phyloP scores from a whole-genome alignment of 1,140 invertebrate species.

The Phenacoccus solenopsis region DNA sequence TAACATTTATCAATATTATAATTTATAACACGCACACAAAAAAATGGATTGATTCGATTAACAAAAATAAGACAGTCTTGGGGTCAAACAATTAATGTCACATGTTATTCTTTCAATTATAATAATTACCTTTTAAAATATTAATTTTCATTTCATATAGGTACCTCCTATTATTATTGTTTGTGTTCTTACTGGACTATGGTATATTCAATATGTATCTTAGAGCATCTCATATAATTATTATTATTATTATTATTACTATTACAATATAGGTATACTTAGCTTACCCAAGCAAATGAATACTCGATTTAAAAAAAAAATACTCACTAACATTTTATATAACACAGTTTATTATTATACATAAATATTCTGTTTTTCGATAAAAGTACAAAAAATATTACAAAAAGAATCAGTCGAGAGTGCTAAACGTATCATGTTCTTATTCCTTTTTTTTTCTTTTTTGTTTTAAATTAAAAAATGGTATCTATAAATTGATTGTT shows the following conservation, averaged over 20 bases:
- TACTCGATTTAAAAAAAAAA: not conserved
- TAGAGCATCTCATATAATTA: too few relatives aligned
- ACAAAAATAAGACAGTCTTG: not conserved
- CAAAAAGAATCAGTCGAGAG: conserved; percentile 8
- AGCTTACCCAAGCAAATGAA: not conserved
- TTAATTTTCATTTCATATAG: not conserved
- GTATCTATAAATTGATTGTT: not conserved
- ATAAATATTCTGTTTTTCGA: not conserved
- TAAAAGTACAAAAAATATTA: conserved; percentile 14
- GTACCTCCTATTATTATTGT: too few relatives aligned
- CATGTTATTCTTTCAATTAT: not conserved
- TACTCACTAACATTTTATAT: conserved; percentile 11
- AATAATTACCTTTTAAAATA: not conserved
- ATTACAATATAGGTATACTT: too few relatives aligned
- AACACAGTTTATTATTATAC: conserved; percentile 8
- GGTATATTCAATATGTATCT: too few relatives aligned
- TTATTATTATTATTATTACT: too few relatives aligned
- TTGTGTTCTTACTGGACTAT: too few relatives aligned
- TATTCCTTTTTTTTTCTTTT: conserved; percentile 6
- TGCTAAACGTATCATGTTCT: not conserved
- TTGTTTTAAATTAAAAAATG: not conserved
- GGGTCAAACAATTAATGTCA: not conserved
- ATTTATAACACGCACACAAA: too few relatives aligned
- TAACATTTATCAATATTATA: too few relatives aligned
- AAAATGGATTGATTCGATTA: not conserved